phyloP scores from a whole-genome alignment of 2,888 invertebrate genomes.

The Deilephila porcellus region DNA sequence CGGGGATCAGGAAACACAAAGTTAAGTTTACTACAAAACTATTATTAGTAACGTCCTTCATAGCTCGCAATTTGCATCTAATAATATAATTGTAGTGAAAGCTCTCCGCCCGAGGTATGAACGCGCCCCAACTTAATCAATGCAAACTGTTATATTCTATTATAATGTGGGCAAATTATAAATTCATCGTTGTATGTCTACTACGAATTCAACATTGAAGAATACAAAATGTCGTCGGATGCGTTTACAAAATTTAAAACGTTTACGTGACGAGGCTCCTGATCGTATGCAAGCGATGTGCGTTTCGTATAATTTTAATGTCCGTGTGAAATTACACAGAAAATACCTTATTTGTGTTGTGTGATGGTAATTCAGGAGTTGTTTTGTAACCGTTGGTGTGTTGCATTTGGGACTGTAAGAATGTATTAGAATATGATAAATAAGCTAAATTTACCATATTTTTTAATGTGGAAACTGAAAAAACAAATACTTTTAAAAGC shows the following conservation, averaged over 20 bases:
- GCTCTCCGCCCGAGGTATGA: conserved; percentile 36
- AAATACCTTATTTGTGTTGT: conserved; percentile 1
- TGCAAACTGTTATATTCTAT: conserved; percentile 51
- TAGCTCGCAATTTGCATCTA: neutral
- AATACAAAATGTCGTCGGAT: conserved; percentile 51
- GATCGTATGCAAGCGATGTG: conserved; percentile 39
- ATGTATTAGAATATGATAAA: no score
- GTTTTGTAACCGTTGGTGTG: neutral
- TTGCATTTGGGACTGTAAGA: no score
- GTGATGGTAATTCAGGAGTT: neutral
- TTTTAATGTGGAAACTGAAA: no score
- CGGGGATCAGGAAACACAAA: no score
- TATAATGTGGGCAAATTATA: conserved; percentile 49
- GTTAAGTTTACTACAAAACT: neutral
- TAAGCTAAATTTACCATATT: no score
- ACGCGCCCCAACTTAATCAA: conserved; percentile 41
- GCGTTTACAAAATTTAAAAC: conserved; percentile 51
- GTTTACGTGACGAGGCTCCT: conserved; percentile 49
- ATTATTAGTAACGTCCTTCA: neutral
- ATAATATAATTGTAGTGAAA: conserved; percentile 1
- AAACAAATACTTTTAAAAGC: no score
- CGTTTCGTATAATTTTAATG: conserved; percentile 25
- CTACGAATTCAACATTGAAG: conserved; percentile 55
- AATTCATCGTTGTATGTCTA: conserved; percentile 52
- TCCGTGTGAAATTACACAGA: conserved; percentile 19